Evolutionary conservation across 2,113 vertebrate species (phyloP), one percentile per base, ranked within the genome.

Genomic region (Laterallus jamaicensis): DNA sequence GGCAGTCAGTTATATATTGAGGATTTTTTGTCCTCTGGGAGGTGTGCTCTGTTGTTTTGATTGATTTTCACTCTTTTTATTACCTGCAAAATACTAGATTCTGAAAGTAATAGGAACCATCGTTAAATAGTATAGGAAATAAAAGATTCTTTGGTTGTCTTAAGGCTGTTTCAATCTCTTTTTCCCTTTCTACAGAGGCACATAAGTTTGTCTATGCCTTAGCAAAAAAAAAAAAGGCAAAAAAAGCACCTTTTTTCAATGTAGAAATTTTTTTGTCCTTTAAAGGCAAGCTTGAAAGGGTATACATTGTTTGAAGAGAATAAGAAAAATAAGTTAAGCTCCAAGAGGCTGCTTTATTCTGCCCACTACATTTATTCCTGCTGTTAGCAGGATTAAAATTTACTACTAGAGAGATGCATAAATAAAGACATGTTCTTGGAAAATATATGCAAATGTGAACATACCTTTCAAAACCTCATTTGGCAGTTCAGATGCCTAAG

Each of bases 61-160:
- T 97, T 96, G 96, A 96, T 97, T 97, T 97, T 96, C 96, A 82
- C 95, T 95, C 92, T 94, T 96, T 97, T 97, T 97, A 97, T 97
- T 97, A 96, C 96, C 96, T 93, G 91, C 91, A 97, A 96, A 97
- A 95, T 96, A 97, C 89, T 87, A 89, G 91, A 95, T 97, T 96
- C 97, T 96, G 93, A 93, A 96, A 96, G 95, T 96, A 97, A 97
- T 94, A 96, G 97, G 89, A 96, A 95, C 93, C 92, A 80, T 93
- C 54, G 68, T 96, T 96, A 97, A 97, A 96, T 88, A 95, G 90
- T 39, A 93, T 87, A 93, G 90, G 93, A 96, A 96, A 97, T 96
- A 96, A 97, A 96, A 97, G 95, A 94, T 82, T 82, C 55, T 67
- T 95, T 6, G 8, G 71, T 95, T 97, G 94, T 97, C 93, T 97